Percentiles rank a stretch among this genome's conserved stretches.
Conservation (phyloP, 1,140 invertebrate species). For the Palaemon carinicauda region DNA sequence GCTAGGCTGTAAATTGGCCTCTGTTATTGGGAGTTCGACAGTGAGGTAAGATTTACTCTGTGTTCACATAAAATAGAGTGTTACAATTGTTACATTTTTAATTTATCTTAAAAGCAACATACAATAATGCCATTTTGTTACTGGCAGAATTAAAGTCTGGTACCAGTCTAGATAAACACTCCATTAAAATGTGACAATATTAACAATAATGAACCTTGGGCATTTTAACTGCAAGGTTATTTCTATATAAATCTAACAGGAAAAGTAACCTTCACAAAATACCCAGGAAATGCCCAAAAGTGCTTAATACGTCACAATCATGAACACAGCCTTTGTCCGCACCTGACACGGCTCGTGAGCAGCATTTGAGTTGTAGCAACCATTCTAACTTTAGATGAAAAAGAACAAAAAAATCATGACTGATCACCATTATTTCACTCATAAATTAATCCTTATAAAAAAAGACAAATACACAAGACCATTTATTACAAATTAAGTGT, state of each 20-base stretch:
- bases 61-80: conserved; percentile 56
- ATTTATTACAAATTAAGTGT: neutral
- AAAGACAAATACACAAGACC: too few species aligned
- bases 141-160: conserved; percentile 47
- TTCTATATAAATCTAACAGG: conserved; percentile 14
- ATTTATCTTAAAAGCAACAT: conserved; percentile 47
- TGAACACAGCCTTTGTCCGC: conserved; percentile 53
- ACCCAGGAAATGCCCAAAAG: conserved; percentile 3
- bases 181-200: conserved; percentile 38
- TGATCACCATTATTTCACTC: conserved; percentile 12
- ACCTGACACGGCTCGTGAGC: conserved; percentile 47
- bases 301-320: conserved; percentile 19
- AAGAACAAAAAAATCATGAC: conserved; percentile 29
- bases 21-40: conserved; percentile 42
- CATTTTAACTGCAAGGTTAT: neutral
- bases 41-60: conserved; percentile 53
- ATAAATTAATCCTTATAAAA: too few species aligned
- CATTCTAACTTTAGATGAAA: conserved; percentile 13
- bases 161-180: conserved; percentile 39
- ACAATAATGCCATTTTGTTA: conserved; percentile 40
- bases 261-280: neutral
- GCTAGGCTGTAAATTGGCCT: conserved; percentile 52
- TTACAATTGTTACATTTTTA: conserved; percentile 43
- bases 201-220: conserved; percentile 37
- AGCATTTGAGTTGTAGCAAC: conserved; percentile 7